Evolutionary conservation across 2,797 vertebrate genomes (phyloP), one percentile per base, ranked within the genome.

Genomic region (Sebastes flavidus): DNA sequence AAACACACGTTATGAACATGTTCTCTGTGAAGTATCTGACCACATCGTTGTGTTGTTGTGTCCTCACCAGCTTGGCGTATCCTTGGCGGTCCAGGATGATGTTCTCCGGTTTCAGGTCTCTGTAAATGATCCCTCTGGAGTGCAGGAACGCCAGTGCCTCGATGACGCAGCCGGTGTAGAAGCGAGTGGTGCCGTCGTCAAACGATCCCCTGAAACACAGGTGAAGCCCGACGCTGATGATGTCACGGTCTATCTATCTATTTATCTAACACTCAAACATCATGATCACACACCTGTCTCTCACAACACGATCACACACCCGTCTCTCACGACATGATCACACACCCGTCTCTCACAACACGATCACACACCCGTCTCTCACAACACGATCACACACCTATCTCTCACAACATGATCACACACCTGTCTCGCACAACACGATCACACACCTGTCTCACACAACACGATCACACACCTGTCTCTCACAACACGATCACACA

Each of bases 61-160:
- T 34, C 42, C 56, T 2, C 73, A 94, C 92, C 87, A 94, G 91
- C 61, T 94, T 94, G 84, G 94, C 94, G 18, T 95, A 95, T 72
- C 94, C 94, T 1, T 86, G 27, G 52, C 89, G 79, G 86, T 95
- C 94, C 74, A 95, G 89, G 24, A 95, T 94, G 80, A 95, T 95
- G 87, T 95, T 95, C 86, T 95, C 94, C 0, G 94, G 94, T 52
- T 95, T 95, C 2, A 95, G 92, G 86, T 95, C 94, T 32, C 94
- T 77, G 92, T 94, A 95, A 85, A 95, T 94, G 89, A 95, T 93
- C 4, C 93, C 94, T 79, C 90, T 82, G 74, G 75, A 83, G 88
- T 95, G 94, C 9, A 95, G 91, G 84, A 90, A 93, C 0, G 87
- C 90, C 72, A 95, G 86, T 6, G 94, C 94, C 72, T 95, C 94